Evolutionary conservation across 2,113 vertebrate genomes (phyloP), one percentile per base, ranked within the genome.

Genomic region (Pristiophorus japonicus): DNA sequence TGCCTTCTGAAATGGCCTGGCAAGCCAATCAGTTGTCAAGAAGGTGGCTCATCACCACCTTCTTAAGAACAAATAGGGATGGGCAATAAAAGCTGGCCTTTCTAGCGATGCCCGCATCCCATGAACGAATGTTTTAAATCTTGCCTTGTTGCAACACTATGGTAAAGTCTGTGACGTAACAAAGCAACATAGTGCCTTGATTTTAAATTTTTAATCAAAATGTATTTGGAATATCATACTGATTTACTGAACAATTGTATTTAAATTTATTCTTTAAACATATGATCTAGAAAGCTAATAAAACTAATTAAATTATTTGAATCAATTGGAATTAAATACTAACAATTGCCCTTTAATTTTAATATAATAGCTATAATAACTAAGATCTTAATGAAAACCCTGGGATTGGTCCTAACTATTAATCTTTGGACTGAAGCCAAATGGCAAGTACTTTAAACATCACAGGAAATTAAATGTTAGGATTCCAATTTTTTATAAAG

Each of bases 391-490:
- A 94, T 94, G 66, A 94, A 65, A 90, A 73, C 18, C 10, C 45
- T 94, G 65, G 65, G 42, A 47, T 27, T 70, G 93, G 38, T 16
- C 93, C 24, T 45, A 70, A 94, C 98, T 97, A 98, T 98, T 97
- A 97, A 97, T 97, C 96, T 97, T 98, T 99, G 99, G 98, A 98
- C 97, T 97, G 96, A 96, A 97, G 98, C 99, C 98, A 99, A 98
- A 97, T 97, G 97, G 97, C 98, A 98, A 98, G 98, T 98, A 98
- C 98, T 98, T 99, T 99, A 98, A 99, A 99, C 98, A 99, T 99
- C 98, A 98, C 98, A 98, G 98, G 98, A 99, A 99, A 99, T 99
- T 98, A 99, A 99, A 99, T 99, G 98, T 99, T 98, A 98, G 98
- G 98, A 98, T 99, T 99, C 98, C 98, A 97, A 98, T 99, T 98